Percentiles rank a stretch among this genome's conserved stretches.
Evolutionary conservation across 2,113 vertebrate genomes (phyloP).

Genomic region (Gavialis gangeticus): DNA sequence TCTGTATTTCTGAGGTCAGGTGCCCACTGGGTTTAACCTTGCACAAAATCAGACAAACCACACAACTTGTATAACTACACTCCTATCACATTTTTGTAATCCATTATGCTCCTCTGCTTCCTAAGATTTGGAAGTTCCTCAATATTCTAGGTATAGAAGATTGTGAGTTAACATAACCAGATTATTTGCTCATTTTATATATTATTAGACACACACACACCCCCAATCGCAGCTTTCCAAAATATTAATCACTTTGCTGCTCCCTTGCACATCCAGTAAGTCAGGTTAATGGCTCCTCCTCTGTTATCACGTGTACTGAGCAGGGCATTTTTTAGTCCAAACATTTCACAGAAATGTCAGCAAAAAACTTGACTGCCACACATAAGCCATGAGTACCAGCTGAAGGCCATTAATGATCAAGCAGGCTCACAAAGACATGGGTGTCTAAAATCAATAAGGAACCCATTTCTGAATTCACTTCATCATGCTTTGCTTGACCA

Average conservation of each 20-base stretch:
- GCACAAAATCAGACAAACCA: not conserved
- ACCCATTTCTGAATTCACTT: conserved; percentile 19
- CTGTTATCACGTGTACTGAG: not conserved
- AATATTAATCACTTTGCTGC: not conserved
- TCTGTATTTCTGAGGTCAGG: not conserved
- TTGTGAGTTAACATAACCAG: not conserved
- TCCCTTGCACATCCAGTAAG: not conserved
- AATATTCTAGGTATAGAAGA: not conserved
- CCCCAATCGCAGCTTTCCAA: not conserved
- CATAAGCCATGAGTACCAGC: not conserved
- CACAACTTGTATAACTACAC: not conserved
- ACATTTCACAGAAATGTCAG: not conserved
- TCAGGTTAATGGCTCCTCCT: not conserved
- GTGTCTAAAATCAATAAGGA: conserved; percentile 2
- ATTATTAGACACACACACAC: too few relatives aligned
- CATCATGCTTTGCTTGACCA: not conserved
- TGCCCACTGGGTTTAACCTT: not conserved
- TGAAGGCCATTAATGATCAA: conserved; percentile 7
- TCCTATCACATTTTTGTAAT: not conserved
- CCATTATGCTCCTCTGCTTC: not conserved
- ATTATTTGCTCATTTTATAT: not conserved
- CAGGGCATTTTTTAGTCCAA: not conserved
- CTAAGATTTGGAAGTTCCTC: not conserved
- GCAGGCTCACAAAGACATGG: not conserved
- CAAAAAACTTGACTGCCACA: not conserved